Evolutionary conservation across 2,888 invertebrate genomes (phyloP).

Genomic region (Crepidodera aurea): DNA sequence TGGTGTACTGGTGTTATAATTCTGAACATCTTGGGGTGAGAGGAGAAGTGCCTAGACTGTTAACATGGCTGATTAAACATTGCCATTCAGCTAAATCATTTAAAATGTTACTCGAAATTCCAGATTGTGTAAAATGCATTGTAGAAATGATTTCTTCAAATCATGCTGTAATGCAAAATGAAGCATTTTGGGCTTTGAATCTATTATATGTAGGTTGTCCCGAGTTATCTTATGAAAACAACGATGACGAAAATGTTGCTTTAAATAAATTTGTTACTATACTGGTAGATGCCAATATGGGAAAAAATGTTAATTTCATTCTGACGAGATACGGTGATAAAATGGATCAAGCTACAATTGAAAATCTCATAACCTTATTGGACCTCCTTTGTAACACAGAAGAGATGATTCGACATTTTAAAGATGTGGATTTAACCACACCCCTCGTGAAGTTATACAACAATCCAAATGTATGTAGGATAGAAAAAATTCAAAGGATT

Average conservation of each 20-base stretch:
- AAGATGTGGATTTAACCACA: conserved; percentile 36
- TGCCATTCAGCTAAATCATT: conserved; percentile 63
- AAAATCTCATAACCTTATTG: conserved; percentile 54
- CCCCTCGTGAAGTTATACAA: conserved; percentile 44
- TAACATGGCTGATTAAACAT: conserved; percentile 81
- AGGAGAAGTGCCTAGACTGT: conserved; percentile 80
- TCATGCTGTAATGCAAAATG: conserved; percentile 88
- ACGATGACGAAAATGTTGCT: conserved; percentile 9
- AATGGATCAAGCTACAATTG: conserved; percentile 54
- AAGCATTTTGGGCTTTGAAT: conserved; percentile 77
- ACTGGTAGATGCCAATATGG: conserved; percentile 51
- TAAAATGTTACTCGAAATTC: conserved; percentile 62
- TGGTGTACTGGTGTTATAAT: conserved; percentile 79
- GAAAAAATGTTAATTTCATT: conserved; percentile 55
- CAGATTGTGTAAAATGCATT: conserved; percentile 77
- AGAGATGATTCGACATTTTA: conserved; percentile 49
- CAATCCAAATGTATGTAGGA: conserved; percentile 42
- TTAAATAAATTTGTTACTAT: conserved; percentile 30
- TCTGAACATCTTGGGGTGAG: conserved; percentile 85
- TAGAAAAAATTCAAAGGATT: conserved; percentile 36
- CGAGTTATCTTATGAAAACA: background rate
- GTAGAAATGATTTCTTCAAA: conserved; percentile 85
- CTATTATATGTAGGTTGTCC: conserved; percentile 64
- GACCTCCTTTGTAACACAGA: conserved; percentile 49
- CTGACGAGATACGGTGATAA: conserved; percentile 56